Evolutionary conservation across 2,113 vertebrate species (phyloP).

Genomic region (Ia io): DNA sequence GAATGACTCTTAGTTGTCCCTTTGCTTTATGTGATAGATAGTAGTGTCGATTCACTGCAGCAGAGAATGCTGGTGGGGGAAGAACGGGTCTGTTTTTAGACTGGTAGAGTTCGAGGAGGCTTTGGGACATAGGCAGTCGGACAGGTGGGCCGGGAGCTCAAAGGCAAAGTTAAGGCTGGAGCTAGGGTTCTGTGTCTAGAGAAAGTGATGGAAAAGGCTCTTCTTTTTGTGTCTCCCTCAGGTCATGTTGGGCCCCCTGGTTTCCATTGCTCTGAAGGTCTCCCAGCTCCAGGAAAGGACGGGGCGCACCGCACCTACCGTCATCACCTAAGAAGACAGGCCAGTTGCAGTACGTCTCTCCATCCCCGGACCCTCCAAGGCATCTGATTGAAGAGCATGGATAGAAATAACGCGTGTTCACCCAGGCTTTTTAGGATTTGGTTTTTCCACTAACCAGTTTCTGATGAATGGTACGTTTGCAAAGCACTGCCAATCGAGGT

Average conservation of each 20-base stretch:
- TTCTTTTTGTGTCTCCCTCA: constrained; percentile 70
- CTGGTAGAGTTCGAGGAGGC: background rate
- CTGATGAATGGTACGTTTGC: background rate
- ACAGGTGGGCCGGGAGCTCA: background rate
- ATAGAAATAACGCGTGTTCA: background rate
- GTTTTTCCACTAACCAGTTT: background rate
- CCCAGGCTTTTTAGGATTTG: constrained; percentile 32
- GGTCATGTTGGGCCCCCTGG: constrained; percentile 96
- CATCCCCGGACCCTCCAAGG: background rate
- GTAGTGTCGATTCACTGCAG: background rate
- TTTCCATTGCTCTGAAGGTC: constrained; percentile 94
- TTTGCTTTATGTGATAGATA: background rate
- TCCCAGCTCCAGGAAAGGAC: constrained; percentile 94
- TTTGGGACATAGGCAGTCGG: background rate
- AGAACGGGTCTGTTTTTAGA: background rate
- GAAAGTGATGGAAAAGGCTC: background rate
- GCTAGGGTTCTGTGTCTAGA: background rate
- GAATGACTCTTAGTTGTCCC: background rate
- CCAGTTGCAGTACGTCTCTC: constrained; percentile 22
- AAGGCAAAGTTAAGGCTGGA: background rate
- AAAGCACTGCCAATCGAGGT: background rate
- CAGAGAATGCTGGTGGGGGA: background rate
- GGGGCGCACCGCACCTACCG: constrained; percentile 91
- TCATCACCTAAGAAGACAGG: constrained; percentile 91
- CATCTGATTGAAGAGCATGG: constrained; percentile 52